These are phyloP conservation scores for Lutraria rhynchaena DNA, from an alignment of 1,140 invertebrate species.

Conservation along the genomic window DNA sequence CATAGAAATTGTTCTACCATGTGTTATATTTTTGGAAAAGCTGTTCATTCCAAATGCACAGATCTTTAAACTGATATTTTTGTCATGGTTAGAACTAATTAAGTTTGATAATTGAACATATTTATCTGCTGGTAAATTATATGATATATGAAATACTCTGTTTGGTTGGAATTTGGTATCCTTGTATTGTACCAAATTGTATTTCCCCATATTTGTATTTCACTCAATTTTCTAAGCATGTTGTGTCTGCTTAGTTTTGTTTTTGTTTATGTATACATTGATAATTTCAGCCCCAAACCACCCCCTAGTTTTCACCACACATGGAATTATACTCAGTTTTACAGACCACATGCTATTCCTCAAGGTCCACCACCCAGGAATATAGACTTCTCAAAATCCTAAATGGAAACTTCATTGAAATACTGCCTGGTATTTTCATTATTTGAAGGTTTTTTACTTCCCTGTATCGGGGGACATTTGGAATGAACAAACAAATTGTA, in stretches of 20 bases:
- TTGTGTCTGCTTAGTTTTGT: neutral
- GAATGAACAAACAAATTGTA: too few relatives aligned
- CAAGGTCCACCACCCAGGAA: slow-evolving; percentile 30
- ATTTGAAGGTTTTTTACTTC: too few relatives aligned
- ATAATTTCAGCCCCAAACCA: slow-evolving; percentile 53
- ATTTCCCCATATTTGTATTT: neutral
- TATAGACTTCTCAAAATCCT: slow-evolving; percentile 28
- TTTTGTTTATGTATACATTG: neutral
- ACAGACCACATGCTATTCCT: slow-evolving; percentile 55
- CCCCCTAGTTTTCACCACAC: slow-evolving; percentile 54
- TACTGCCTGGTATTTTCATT: too few relatives aligned
- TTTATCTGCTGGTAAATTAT: neutral
- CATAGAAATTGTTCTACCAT: neutral
- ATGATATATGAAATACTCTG: neutral
- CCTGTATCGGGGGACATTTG: too few relatives aligned
- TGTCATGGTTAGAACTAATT: too few relatives aligned
- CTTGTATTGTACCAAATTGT: neutral
- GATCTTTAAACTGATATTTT: too few relatives aligned
- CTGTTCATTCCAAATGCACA: slow-evolving; percentile 33
- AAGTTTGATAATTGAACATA: neutral
- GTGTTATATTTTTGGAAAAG: too few relatives aligned
- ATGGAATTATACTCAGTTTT: slow-evolving; percentile 58
- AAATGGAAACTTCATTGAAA: too few relatives aligned
- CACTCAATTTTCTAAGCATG: neutral
- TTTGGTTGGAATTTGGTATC: neutral